A percentile compares a stretch with the other conserved stretches of the same genome.
These are phyloP conservation scores for Drosophila nr. medialis DNA, from an alignment of 2,888 invertebrate species.

Conservation along the genomic window DNA sequence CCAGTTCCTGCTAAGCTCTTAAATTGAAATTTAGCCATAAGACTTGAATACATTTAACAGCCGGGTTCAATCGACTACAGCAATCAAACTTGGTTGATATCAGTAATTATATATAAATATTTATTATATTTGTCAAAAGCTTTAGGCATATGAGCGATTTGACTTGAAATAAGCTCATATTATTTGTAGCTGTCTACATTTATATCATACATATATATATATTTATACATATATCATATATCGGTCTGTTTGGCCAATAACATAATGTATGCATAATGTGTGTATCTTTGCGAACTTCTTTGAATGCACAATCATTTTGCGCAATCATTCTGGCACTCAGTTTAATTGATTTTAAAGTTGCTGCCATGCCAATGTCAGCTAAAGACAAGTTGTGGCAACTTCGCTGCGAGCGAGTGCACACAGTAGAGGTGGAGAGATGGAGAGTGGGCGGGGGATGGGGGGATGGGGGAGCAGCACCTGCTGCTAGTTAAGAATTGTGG, in stretches of 20 bases:
- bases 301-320: constrained; percentile 51
- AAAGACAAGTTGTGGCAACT: constrained; percentile 32
- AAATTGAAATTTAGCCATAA: not conserved
- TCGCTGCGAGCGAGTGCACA: not conserved
- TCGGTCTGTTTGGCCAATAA: not conserved
- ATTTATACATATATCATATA: not conserved
- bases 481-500: not conserved
- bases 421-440: too few species aligned
- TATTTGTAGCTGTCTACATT: not conserved
- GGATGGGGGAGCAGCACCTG: not conserved
- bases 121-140: not conserved
- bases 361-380: constrained; percentile 16
- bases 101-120: not conserved
- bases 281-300: constrained; percentile 5
- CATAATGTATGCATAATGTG: not conserved
- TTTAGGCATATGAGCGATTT: not conserved
- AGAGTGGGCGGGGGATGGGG: too few species aligned
- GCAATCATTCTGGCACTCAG: constrained; percentile 68
- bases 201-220: not conserved
- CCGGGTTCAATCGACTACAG: not conserved
- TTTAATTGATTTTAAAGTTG: constrained; percentile 76
- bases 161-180: not conserved
- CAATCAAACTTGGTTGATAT: not conserved
- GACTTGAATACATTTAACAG: not conserved
- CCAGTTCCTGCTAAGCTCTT: too few species aligned